phyloP scores from a whole-genome alignment of 2,797 vertebrate genomes.

The Scyliorhinus canicula region DNA sequence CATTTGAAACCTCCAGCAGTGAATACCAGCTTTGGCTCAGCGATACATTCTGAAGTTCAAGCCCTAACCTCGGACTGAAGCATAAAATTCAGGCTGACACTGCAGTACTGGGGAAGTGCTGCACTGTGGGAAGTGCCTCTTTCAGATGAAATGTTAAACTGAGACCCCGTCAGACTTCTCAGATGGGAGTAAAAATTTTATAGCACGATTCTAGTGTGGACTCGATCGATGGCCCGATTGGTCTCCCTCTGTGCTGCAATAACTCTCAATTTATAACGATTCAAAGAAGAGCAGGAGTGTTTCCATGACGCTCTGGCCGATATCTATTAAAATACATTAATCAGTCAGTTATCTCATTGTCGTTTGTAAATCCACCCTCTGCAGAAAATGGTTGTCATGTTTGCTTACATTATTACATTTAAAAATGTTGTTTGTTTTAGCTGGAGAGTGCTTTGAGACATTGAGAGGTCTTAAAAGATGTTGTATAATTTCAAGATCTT shows the following conservation, averaged over 20 bases:
- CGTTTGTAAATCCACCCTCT: background rate
- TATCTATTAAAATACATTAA: background rate
- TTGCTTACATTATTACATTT: background rate
- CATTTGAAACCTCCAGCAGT: background rate
- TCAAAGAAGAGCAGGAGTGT: background rate
- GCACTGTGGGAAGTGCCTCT: background rate
- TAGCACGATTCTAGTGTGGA: background rate
- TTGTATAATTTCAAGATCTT: too few species aligned
- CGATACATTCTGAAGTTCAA: background rate
- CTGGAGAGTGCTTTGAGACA: too few species aligned
- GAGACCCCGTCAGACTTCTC: background rate
- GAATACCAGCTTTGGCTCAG: background rate
- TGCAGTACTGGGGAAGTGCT: background rate
- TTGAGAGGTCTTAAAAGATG: too few species aligned
- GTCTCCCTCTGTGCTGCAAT: too few species aligned
- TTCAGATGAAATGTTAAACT: background rate
- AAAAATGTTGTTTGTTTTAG: background rate
- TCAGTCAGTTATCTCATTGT: background rate
- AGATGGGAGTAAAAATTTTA: background rate
- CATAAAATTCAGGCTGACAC: background rate
- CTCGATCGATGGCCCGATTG: too few species aligned
- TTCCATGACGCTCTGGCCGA: background rate
- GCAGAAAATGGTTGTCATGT: background rate
- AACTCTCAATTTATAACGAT: background rate
- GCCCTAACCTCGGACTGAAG: background rate